Evolutionary conservation across 2,797 vertebrate genomes (phyloP).

Genomic region (Alosa sapidissima): DNA sequence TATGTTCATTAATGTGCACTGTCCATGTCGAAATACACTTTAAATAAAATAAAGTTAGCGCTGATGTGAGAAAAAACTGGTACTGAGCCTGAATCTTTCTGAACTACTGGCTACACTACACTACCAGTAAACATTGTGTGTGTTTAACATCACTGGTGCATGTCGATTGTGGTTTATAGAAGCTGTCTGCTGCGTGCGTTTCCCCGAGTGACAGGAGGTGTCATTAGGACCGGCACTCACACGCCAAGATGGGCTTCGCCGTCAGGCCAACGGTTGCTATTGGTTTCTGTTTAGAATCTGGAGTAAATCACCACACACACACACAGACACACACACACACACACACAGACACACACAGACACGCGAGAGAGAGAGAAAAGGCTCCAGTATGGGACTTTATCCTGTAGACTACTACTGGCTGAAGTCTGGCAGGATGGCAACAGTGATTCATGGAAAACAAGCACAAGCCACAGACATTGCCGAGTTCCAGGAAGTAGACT

Average conservation of each 20-base stretch:
- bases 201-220: not conserved
- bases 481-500: not conserved
- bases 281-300: slow-evolving; percentile 25
- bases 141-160: too few relatives aligned
- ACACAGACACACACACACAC: not conserved
- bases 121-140: too few relatives aligned
- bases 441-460: not conserved
- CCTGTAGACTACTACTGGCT: not conserved
- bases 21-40: too few relatives aligned
- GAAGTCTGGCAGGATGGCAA: not conserved
- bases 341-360: not conserved
- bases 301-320: slow-evolving; percentile 18
- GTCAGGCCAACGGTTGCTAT: slow-evolving; percentile 34
- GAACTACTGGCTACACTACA: too few relatives aligned
- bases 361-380: not conserved
- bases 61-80: too few relatives aligned
- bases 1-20: too few relatives aligned
- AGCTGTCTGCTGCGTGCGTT: not conserved
- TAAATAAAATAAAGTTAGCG: too few relatives aligned
- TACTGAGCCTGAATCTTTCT: too few relatives aligned
- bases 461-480: not conserved
- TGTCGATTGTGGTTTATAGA: not conserved
- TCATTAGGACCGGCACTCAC: not conserved
- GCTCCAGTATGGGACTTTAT: too few relatives aligned
- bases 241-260: not conserved